Evolutionary conservation across 2,113 vertebrate genomes (phyloP), one percentile per base, ranked within the genome.

Genomic region (Spheniscus mendiculus): DNA sequence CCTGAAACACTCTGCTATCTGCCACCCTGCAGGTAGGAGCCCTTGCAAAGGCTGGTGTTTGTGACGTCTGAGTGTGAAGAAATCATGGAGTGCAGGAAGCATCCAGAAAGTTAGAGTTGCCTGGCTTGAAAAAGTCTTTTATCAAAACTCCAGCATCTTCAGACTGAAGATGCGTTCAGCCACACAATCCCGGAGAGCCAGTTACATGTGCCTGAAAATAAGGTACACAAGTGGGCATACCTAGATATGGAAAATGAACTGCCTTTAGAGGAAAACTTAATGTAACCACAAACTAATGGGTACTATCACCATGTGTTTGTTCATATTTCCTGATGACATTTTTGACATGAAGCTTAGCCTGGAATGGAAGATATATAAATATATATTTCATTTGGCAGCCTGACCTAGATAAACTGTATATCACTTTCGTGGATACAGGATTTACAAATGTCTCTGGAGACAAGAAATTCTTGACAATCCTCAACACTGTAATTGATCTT

Each of bases 401-500:
- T 95, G 76, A 66, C 50, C 76, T 66, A 90, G 63, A 70, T 90
- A 92, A 95, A 87, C 16, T 40, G 32, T 50, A 2, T 80, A 92
- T 62, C 29, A 36, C 52, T 93, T 90, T 47, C 12, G 12, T 47
- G 38, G 53, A 66, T 66, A 62, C n/a, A 81, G 76, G 67, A 81
- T 83, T 93, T 90, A 90, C 29, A 93, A 81, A 87, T n/a, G 44
- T 87, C 91, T 88, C 77, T 47, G 50, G 84, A 81, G 77, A 82
- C 30, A 16, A 79, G 66, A 74, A 93, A 95, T 50, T 53, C 71
- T 53, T 40, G 63, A 73, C 73, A 94, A 30, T 88, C 58, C 44
- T 95, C 77, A 74, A 15, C 22, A 11, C 26, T 29, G 61, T 66
- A 95, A 93, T 53, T 78, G 72, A 61, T 79, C 69, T 80, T 81